A percentile compares a stretch with the other conserved stretches of the same genome.
Evolutionary conservation across 2,113 vertebrate genomes (phyloP).

Genomic region (Caranx melampygus): DNA sequence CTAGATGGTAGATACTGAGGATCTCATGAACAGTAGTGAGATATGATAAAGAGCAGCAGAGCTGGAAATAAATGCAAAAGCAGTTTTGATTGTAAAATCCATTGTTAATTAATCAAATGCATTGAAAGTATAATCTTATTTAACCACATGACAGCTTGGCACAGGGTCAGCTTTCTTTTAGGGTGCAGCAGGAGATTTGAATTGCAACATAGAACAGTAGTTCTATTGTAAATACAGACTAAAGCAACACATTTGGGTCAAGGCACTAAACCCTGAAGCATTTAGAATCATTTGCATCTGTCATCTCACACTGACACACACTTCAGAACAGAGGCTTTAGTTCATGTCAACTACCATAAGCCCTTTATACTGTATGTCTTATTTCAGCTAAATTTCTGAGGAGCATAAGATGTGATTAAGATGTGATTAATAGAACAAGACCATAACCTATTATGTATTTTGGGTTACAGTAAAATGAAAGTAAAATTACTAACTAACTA

Average conservation of each 20-base stretch:
- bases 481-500: not conserved
- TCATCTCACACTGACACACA: slow-evolving; percentile 25
- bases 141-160: slow-evolving; percentile 13
- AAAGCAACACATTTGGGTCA: slow-evolving; percentile 6
- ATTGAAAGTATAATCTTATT: slow-evolving; percentile 1
- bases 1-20: not conserved
- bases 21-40: not conserved
- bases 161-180: not conserved
- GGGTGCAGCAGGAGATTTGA: slow-evolving; percentile 16
- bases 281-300: slow-evolving; percentile 13
- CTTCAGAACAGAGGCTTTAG: slow-evolving; percentile 25
- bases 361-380: not conserved
- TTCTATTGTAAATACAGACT: slow-evolving; percentile 22
- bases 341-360: slow-evolving; percentile 1
- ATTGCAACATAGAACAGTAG: slow-evolving; percentile 17
- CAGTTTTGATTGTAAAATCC: not conserved
- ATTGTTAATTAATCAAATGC: not conserved
- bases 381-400: not conserved
- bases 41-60: not conserved
- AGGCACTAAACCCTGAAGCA: slow-evolving; percentile 14
- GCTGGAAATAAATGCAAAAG: not conserved
- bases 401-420: not conserved
- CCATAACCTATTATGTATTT: not conserved
- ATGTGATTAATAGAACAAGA: not conserved
- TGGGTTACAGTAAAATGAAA: not conserved